Conservation (phyloP, 2,113 vertebrate species). For the Misgurnus mizolepis region DNA sequence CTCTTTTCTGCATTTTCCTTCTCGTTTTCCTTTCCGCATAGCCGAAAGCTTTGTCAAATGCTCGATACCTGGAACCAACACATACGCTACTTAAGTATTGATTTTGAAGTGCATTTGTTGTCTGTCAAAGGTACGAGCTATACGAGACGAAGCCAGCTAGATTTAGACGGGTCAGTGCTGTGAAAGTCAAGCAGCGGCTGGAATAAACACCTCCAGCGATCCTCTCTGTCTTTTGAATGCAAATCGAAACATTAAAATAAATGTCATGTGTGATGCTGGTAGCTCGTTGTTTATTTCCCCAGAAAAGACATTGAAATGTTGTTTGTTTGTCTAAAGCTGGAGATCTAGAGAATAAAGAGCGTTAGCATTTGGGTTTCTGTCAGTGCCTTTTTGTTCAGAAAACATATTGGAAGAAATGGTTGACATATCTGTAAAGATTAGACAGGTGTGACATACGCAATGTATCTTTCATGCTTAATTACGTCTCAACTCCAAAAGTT, state of each 20-base stretch:
- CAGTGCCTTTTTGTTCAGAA: too few species aligned
- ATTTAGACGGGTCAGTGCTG: not conserved
- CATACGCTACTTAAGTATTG: conserved; percentile 18
- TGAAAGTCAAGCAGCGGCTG: too few species aligned
- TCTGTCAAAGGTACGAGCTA: conserved; percentile 20
- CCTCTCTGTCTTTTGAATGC: too few species aligned
- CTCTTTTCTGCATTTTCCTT: not conserved
- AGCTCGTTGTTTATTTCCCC: too few species aligned
- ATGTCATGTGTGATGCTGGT: too few species aligned
- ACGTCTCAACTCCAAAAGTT: not conserved
- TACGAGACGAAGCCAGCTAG: conserved; percentile 22
- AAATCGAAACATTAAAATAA: too few species aligned
- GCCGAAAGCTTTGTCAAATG: not conserved
- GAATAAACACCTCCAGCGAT: too few species aligned
- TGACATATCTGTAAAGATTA: conserved; percentile 3
- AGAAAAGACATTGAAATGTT: too few species aligned
- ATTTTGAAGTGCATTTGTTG: conserved; percentile 24
- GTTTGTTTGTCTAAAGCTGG: too few species aligned
- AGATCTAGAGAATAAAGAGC: too few species aligned
- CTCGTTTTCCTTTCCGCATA: not conserved
- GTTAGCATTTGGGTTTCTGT: too few species aligned
- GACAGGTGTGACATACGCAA: conserved; percentile 13
- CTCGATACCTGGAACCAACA: not conserved
- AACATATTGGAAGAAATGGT: not conserved
- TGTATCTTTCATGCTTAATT: conserved; percentile 40